Base-by-base conservation (phyloP, 2,888 invertebrate genomes). In the Acanthacorydalis orientalis region DNA sequence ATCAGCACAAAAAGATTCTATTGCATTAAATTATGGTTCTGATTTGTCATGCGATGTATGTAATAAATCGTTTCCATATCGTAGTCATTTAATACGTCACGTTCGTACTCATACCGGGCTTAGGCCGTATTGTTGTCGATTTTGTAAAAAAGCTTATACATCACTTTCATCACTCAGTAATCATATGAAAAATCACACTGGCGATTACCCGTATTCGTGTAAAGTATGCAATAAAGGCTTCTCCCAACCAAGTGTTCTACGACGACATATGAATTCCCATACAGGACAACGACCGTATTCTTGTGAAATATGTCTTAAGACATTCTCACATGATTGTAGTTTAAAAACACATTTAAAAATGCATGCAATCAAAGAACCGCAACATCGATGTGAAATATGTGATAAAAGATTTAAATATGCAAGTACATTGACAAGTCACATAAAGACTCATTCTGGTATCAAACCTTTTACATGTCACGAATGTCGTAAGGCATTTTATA, bases 61-160 rank as follows among this genome's bases (percentile, higher is more conserved):
- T 37, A 14, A 47, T 31, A 47, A 47, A 42, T 43, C 47, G n/a
- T 47, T 47, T 31, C 47, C 47, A 9, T 47, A 47, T 23, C 34
- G 47, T 2, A 47, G 47, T 42, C 47, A 47, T 16, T 47, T 47
- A 16, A 47, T 47, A 8, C 47, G 47, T 7, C 47, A 47, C 14
- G 47, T 47, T 6, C 34, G 43, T 11, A 47, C 47, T 7, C 47
- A 47, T 15, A 47, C 47, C 10, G 47, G 47, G 0, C 11, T 47
- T 10, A 42, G 37, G 31, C 47, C 47, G 9, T 35, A 47, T 35
- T 15, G 23, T 7, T 47, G 47, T 16, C 14, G 34, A 11, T 43
- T 39, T 42, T 47, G 47, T 16, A 42, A 43, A 2, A 47, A 47
- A 31, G 9, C 16, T 12, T 47, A 37, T 34, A 42, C 47, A 7